These are phyloP conservation scores for Momotus momota DNA, from an alignment of 2,797 vertebrate species.

Conservation along the genomic window DNA sequence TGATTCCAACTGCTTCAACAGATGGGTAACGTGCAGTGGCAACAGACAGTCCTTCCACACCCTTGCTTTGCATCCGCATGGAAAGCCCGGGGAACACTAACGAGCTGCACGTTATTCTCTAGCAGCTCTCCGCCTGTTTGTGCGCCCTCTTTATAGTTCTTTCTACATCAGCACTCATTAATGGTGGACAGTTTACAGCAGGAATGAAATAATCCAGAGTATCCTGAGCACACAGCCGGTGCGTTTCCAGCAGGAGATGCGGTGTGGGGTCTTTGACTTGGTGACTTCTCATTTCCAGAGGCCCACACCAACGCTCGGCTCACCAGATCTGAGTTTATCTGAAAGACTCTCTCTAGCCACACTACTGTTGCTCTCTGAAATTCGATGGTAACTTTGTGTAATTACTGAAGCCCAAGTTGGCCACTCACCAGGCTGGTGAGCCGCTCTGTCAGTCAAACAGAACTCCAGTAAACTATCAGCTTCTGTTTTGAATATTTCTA, in stretches of 20 bases:
- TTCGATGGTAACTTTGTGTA: background rate
- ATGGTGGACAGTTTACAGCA: background rate
- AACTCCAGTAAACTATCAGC: constrained; percentile 27
- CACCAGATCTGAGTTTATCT: background rate
- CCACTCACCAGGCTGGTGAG: background rate
- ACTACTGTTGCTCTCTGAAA: background rate
- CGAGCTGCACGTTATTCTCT: background rate
- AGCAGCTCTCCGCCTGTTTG: background rate
- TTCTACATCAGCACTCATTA: background rate
- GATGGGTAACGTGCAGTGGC: fast-evolving
- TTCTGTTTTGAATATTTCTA: constrained; percentile 36
- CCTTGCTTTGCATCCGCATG: background rate
- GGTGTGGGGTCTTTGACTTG: background rate
- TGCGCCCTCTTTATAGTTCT: background rate
- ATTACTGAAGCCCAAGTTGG: background rate
- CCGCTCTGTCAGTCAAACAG: background rate
- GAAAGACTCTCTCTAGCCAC: background rate
- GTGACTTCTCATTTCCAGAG: background rate
- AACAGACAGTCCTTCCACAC: background rate
- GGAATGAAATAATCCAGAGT: background rate
- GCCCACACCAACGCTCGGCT: fast-evolving
- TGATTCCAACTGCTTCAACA: background rate
- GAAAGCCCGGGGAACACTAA: background rate
- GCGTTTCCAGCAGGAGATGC: fast-evolving
- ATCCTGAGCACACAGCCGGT: fast-evolving